Evolutionary conservation across 2,113 vertebrate species (phyloP), one percentile per base, ranked within the genome.

Genomic region (Chaenogobius annularis): DNA sequence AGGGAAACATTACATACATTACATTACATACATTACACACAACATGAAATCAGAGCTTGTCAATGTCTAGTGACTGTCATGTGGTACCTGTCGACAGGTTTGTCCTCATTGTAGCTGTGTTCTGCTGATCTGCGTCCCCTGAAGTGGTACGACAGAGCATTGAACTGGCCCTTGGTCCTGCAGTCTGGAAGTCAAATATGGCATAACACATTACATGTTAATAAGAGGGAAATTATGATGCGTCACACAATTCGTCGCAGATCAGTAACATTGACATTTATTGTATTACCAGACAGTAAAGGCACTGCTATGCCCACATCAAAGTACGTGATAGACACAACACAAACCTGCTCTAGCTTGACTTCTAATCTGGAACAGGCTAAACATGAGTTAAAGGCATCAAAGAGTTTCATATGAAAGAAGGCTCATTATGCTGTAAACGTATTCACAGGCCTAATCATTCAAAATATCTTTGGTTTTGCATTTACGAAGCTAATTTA

Each of bases 91-190:
- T 22, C 14, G 66, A 48, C 75, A 37, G 84, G 83, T 44, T 71
- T 81, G 2, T 92, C 94, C 59, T 96, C 95, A 48, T 68, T 88
- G 88, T 94, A 96, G 90, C 97, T 99, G 88, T 96, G 95, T 14
- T 96, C 95, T 2, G 92, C 92, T 74, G 97, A 98, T 26, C 98
- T 92, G 69, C 93, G 95, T 70, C 97, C 96, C 71, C 98, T 94
- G 77, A 99, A 98, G 68, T 98, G 98, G 71, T 95, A 96, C 0
- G 98, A 97, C 81, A 99, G 95, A 0, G 95, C 95, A 44, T 96
- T 98, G 88, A 99, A 98, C 87, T 98, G 98, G 23, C 97, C 98
- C 85, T 98, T 94, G 70, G 96, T 96, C 87, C 97, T 94, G 84
- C 98, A 99, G 85, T 99, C 98, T 99, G 88, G 44, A 68, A 68